phyloP scores from a whole-genome alignment of 2,797 vertebrate genomes.

The Sitta carolinensis region DNA sequence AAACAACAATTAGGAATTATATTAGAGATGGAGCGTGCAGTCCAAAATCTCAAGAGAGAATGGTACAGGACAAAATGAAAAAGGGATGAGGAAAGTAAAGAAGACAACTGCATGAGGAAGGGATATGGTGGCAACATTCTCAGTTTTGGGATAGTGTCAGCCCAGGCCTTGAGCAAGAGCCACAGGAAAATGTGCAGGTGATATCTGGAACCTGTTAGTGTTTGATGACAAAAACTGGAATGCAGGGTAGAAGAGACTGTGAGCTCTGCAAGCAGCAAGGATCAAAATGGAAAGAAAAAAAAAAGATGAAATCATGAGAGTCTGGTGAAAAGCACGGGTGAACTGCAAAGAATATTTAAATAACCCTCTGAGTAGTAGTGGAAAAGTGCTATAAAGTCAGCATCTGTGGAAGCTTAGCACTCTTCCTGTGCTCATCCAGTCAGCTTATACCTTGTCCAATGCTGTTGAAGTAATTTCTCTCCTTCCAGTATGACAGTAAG shows the following conservation, averaged over 20 bases:
- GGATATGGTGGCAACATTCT: not conserved
- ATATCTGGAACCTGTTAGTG: not conserved
- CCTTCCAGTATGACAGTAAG: not conserved
- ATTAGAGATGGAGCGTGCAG: not conserved
- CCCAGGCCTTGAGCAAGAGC: not conserved
- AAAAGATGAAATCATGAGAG: not conserved
- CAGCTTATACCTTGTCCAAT: not conserved
- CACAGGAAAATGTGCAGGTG: not conserved
- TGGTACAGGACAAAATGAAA: not conserved
- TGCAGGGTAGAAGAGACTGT: not conserved
- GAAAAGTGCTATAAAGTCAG: not conserved
- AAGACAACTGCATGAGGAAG: not conserved
- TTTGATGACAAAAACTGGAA: not conserved
- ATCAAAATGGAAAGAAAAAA: not conserved
- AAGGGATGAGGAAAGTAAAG: not conserved
- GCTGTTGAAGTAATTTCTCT: not conserved
- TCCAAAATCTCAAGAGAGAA: not conserved
- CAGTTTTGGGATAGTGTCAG: not conserved
- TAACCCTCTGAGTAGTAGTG: not conserved
- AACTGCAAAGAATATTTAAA: not conserved
- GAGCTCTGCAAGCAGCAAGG: not conserved
- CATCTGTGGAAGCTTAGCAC: not conserved
- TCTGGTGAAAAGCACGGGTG: not conserved
- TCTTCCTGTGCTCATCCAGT: not conserved
- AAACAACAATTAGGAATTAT: not conserved